Evolutionary conservation across 1,140 invertebrate genomes (phyloP), one percentile per base, ranked within the genome.

Genomic region (Drosophila athabasca): DNA sequence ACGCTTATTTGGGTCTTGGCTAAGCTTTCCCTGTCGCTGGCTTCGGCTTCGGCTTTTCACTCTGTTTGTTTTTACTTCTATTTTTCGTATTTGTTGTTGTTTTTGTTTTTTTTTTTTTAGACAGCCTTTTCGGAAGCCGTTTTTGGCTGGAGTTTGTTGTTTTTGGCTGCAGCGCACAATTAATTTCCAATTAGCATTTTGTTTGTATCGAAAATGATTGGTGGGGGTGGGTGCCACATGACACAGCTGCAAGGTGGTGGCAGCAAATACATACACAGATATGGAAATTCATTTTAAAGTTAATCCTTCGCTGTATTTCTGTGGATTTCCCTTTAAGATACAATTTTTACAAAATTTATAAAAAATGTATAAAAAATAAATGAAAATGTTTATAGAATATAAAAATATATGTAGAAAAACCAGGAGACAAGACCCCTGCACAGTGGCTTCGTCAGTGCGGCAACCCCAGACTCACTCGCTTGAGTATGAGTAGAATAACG

Each of bases 131-230:
- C 55, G 35, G 35, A 64, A 45, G 55, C 49, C 24, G 50, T 52
- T 58, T 39, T 11, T 29, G 39, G 39, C 50, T 69, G 35, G 55
- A 55, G 75, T 62, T 70, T 87, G 80, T 83, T 87, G 83, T 88
- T 87, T 85, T 78, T 79, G 54, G 70, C 54, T 69, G 83, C 75
- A 87, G 82, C 79, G 82, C 82, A 79, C 82, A 87, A 87, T 87
- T 87, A 88, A 87, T 88, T 87, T 82, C 83, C 82, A 87, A 87
- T 87, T 87, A 87, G 82, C 75, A 87, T 87, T 87, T 87, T 68
- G 66, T 62, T 67, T 59, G 29, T 31, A 19, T 35, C 29, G 35
- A 39, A 39, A 39, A 44, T 66, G 41, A 48, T 62, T 49, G 62
- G 50, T 65, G 69, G 58, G 62, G 19, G 46, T 6, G 15, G 31